Percentiles rank a stretch among this genome's conserved stretches.
Conservation (phyloP, 2,113 vertebrate genomes). For the Tympanuchus pallidicinctus region DNA sequence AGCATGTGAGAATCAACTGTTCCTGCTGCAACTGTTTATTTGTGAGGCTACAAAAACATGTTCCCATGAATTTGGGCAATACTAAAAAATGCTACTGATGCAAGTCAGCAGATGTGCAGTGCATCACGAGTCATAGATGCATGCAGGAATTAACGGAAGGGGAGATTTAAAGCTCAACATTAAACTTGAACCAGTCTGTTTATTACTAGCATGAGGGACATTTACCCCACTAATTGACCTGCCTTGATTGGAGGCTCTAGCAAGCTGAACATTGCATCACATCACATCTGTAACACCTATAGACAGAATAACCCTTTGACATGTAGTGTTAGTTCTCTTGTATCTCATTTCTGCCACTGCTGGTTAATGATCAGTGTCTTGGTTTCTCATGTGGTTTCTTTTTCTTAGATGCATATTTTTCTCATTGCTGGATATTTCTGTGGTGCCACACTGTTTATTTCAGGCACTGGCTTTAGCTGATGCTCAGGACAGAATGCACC, state of each 20-base stretch:
- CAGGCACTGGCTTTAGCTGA: neutral
- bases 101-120: conserved; percentile 65
- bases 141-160: conserved; percentile 17
- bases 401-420: neutral
- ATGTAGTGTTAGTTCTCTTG: neutral
- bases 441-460: neutral
- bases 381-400: neutral
- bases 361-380: neutral
- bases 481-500: neutral
- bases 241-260: neutral
- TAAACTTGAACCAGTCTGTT: neutral
- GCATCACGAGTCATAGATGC: conserved; percentile 29
- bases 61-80: conserved; percentile 58
- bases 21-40: conserved; percentile 59
- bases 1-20: conserved; percentile 44
- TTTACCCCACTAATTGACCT: neutral
- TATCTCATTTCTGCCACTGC: neutral
- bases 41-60: conserved; percentile 47
- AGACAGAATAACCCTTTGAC: neutral
- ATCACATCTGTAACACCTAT: neutral
- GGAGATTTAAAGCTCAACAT: conserved; percentile 33
- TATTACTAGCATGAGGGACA: neutral
- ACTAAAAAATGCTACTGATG: conserved; percentile 33
- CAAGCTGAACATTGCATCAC: neutral
- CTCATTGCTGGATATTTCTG: neutral